Conservation (phyloP, 2,113 vertebrate species). For the human (Homo sapiens) region GRCh38 chr3:58700501-58701000, state of each 20-base stretch:
- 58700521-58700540: background rate
- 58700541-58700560: background rate
- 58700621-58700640: background rate
- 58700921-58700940: background rate
- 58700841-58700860: background rate
- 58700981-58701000: constrained; percentile 32
- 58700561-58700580: background rate
- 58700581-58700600: background rate
- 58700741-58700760: background rate
- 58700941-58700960: constrained; percentile 38
- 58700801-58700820: background rate
- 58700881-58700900: background rate
- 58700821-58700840: background rate
- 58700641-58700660: background rate
- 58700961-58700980: constrained; percentile 52
- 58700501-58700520: background rate
- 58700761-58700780: background rate
- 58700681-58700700: background rate
- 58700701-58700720: background rate
- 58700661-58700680: background rate
- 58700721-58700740: background rate
- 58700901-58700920: background rate
- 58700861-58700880: background rate
- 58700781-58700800: background rate
- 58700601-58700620: background rate